Evolutionary conservation across 2,113 vertebrate species (phyloP), one percentile per base, ranked within the genome.

Genomic region (Corythornis cristatus): DNA sequence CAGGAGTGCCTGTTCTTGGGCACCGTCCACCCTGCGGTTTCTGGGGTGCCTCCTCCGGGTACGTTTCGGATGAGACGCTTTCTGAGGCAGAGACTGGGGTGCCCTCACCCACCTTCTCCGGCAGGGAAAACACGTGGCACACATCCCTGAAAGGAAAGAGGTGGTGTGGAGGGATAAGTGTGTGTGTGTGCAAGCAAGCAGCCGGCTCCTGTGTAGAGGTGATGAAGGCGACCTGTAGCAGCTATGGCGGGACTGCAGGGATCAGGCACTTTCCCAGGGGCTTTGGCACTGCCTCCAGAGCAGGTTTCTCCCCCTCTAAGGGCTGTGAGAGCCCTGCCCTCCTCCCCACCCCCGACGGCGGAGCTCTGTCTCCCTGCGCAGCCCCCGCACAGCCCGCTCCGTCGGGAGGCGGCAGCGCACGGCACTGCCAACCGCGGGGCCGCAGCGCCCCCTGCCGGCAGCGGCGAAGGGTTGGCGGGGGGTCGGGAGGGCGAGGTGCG

Each of bases 361-460:
- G 26, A 14, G 23, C 67, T 11, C 17, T 5, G 6, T 1, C 15
- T 19, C 61, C 7, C 65, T 8, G n/a, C 45, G 9, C 53, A 7
- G 26, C 17, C 12, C 23, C 19, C 22, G 13, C 23, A 35, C 31
- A 3, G 20, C 21, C 61, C 88, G 53, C 53, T 42, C 92, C 88
- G 84, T 91, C 92, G 84, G 35, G 23, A 10, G 4, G 43, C 1
- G 16, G 21, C n/a, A 3, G 21, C 9, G 6, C 28, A 1, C 15
- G 5, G 12, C 25, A 3, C 29, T 2, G 12, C 46, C 93, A 97
- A 98, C 58, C 31, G 91, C 93, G 96, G 90, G 88, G 93, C 89
- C 37, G 81, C 93, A 97, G 96, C 94, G 90, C 97, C 97, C 95
- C 92, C 97, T 98, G 95, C 92, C 93, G 85, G 95, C 72, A 3